phyloP scores from a whole-genome alignment of 2,113 vertebrate genomes.

The Vidua chalybeata region DNA sequence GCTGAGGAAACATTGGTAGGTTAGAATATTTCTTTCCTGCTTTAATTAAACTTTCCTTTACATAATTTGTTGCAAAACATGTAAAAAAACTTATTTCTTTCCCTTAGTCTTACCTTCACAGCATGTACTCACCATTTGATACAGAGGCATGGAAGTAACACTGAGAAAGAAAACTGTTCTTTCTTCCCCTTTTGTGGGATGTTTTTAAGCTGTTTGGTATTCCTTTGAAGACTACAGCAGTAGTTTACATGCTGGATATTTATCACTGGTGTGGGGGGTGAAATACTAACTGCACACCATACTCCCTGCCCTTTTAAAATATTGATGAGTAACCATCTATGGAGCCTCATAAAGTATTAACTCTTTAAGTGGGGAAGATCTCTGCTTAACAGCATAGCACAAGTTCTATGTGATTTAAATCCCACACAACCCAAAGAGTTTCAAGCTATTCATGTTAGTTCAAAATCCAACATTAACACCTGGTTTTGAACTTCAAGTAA shows the following conservation, averaged over 20 bases:
- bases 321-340: constrained; percentile 40
- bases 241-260: constrained; percentile 11
- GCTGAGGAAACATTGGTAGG: background rate
- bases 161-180: background rate
- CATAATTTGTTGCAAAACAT: background rate
- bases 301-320: constrained; percentile 58
- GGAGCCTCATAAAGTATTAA: constrained; percentile 55
- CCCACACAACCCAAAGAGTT: background rate
- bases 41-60: background rate
- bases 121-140: constrained; percentile 48
- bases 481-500: background rate
- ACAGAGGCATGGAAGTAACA: background rate
- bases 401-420: constrained; percentile 10
- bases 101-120: background rate
- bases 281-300: constrained; percentile 40
- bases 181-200: background rate
- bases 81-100: background rate
- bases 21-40: background rate
- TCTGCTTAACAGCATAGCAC: background rate
- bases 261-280: background rate
- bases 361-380: background rate
- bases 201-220: background rate
- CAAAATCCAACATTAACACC: background rate
- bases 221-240: constrained; percentile 9
- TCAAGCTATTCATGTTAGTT: background rate